Percentiles rank a stretch among this genome's conserved stretches.
These are phyloP conservation scores for Bubo scandiacus DNA, from an alignment of 2,113 vertebrate species.

Conservation along the genomic window DNA sequence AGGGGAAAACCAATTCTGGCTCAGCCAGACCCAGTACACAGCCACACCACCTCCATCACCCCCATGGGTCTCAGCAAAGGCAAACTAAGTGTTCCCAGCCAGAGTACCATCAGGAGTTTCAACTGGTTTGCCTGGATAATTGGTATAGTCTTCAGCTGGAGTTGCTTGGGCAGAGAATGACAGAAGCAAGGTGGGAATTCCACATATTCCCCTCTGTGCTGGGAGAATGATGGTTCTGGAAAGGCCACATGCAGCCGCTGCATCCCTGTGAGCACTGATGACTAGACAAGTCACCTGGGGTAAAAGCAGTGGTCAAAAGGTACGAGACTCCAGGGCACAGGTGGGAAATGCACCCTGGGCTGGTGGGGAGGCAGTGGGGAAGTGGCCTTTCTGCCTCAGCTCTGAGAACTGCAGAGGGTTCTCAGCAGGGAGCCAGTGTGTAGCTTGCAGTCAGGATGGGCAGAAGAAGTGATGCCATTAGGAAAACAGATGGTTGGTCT, in stretches of 20 bases:
- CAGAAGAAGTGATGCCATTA: background rate
- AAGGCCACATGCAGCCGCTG: background rate
- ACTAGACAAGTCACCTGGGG: background rate
- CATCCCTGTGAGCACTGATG: background rate
- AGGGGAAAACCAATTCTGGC: too few species aligned
- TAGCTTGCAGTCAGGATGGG: too few species aligned
- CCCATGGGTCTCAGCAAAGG: background rate
- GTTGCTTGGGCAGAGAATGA: background rate
- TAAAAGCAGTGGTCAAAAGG: background rate
- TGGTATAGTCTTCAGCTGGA: background rate
- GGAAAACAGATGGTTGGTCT: background rate
- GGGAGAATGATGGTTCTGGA: background rate
- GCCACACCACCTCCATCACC: background rate
- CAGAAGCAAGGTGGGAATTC: background rate
- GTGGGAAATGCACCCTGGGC: background rate
- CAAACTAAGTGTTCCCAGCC: background rate
- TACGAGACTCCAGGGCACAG: background rate
- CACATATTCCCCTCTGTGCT: background rate
- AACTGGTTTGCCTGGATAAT: background rate
- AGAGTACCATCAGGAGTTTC: background rate
- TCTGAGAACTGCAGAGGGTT: background rate
- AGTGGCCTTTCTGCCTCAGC: background rate
- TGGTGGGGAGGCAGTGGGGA: background rate
- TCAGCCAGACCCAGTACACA: background rate
- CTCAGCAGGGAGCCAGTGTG: background rate